Base-by-base conservation (phyloP, 2,888 invertebrate species). In the Lathronympha strigana region DNA sequence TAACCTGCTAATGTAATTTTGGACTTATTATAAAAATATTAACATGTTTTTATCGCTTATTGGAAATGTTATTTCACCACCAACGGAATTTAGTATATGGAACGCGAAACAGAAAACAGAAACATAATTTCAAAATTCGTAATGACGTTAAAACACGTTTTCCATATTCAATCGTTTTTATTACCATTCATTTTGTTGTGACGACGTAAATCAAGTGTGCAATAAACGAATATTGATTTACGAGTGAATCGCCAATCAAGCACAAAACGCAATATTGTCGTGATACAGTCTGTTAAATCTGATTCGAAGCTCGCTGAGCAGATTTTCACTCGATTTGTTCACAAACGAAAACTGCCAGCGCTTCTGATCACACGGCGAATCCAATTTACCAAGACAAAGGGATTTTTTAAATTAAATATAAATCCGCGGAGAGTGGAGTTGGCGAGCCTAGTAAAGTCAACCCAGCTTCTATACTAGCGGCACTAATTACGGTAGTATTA, bases 161-260 rank as follows among this genome's bases (percentile, higher is more conserved):
- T 72, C 70, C 69, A 67, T 67, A 68, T 69, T 64, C 64, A 66
- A 38, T 15, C 28, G 38, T 61, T 54, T 60, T 66, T 54, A 66
- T 61, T 66, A 66, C 61, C 58, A 54, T 66, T 61, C 69, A 68
- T 72, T 62, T 71, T 68, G 74, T 76, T 77, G 73, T 73, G 69
- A 69, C 68, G 69, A 72, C 72, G 73, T 75, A 75, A 78, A 80
- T 77, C 73, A 75, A 76, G 74, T 75, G 68, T 67, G 75, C 77
- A 77, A 72, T 75, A 76, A 76, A 76, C 71, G 76, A 75, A 78
- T 76, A 78, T 79, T 80, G 76, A 82, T 78, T 81, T 73, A 72
- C 77, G 79, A 79, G 77, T 84, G 81, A 85, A 84, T 81, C 75
- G 70, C 69, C 81, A 86, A 85, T 84, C 82, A 82, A 76, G 77